phyloP scores from a whole-genome alignment of 2,797 vertebrate genomes.

The Steatocranus sp. region DNA sequence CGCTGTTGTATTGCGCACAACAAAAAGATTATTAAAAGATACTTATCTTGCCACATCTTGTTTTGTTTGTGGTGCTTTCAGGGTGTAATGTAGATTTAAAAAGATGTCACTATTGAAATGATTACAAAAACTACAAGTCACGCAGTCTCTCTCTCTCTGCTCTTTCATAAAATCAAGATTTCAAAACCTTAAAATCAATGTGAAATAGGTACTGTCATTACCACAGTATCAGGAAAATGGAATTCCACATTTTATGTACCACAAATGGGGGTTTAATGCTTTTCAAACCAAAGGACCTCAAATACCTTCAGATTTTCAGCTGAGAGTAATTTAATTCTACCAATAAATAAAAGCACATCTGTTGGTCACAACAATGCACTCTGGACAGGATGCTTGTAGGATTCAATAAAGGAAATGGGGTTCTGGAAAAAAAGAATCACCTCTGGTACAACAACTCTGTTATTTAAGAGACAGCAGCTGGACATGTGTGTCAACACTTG shows the following conservation, averaged over 20 bases:
- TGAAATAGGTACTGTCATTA: neutral
- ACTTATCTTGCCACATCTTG: neutral
- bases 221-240: neutral
- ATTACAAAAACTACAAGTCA: neutral
- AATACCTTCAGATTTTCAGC: neutral
- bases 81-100: neutral
- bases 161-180: neutral
- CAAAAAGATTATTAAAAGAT: neutral
- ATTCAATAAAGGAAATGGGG: neutral
- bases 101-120: neutral
- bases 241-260: neutral
- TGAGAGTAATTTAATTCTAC: neutral
- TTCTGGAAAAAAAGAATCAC: neutral
- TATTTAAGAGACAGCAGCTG: neutral
- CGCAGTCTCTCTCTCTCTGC: neutral
- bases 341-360: slow-evolving; percentile 5
- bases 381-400: neutral
- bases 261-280: neutral
- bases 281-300: neutral
- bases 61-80: neutral
- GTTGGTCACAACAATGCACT: neutral
- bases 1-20: neutral
- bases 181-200: neutral
- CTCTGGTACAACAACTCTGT: neutral
- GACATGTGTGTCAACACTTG: neutral